Conservation (phyloP, 1,140 invertebrate species). For the Trichoplusia ni region DNA sequence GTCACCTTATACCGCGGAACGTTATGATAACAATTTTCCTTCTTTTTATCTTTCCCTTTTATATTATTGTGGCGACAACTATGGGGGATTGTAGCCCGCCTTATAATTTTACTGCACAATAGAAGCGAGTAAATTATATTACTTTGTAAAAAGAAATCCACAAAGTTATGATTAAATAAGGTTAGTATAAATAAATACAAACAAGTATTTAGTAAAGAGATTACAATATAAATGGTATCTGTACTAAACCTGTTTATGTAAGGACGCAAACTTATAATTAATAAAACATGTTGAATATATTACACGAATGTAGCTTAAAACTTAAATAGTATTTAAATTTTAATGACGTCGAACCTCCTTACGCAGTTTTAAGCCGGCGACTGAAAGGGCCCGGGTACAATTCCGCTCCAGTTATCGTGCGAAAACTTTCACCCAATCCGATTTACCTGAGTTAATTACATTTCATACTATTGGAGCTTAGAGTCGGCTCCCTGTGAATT, state of each 20-base stretch:
- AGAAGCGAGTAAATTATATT: constrained; percentile 9
- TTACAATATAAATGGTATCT: too few relatives aligned
- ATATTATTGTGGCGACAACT: constrained; percentile 66
- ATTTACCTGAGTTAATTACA: constrained; percentile 75
- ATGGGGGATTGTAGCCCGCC: constrained; percentile 30
- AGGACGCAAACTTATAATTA: too few relatives aligned
- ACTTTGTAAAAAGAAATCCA: background rate
- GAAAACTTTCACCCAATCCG: constrained; percentile 70
- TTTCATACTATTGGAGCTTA: constrained; percentile 62
- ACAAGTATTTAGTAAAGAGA: background rate
- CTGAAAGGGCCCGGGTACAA: constrained; percentile 15
- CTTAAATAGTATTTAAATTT: constrained; percentile 38
- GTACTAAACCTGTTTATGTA: too few relatives aligned
- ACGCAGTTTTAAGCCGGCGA: constrained; percentile 32
- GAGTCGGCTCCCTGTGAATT: constrained; percentile 34
- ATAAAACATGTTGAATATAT: too few relatives aligned
- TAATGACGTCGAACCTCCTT: constrained; percentile 42
- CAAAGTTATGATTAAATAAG: background rate
- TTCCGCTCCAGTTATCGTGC: constrained; percentile 66
- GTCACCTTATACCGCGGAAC: constrained; percentile 47
- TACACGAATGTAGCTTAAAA: too few relatives aligned
- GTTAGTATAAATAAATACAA: background rate
- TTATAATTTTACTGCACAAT: constrained; percentile 28
- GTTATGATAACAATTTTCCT: constrained; percentile 71
- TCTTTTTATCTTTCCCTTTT: constrained; percentile 58